phyloP scores from a whole-genome alignment of 2,113 vertebrate species.

The Corythoichthys haematopterus region DNA sequence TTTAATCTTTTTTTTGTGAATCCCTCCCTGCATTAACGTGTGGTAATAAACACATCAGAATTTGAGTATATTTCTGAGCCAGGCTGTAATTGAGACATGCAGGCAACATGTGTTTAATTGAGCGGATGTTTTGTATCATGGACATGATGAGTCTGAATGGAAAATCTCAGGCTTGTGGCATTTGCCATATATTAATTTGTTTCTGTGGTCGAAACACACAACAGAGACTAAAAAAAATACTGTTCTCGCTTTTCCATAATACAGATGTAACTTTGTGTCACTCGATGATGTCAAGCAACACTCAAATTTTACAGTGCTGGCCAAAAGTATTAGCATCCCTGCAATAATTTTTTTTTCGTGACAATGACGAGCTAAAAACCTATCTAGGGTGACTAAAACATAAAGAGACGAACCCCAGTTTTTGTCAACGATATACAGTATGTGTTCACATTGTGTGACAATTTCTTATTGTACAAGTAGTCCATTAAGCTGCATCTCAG shows the following conservation, averaged over 20 bases:
- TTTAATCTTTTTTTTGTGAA: not conserved
- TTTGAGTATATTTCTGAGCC: slow-evolving; percentile 20
- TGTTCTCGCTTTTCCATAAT: slow-evolving; percentile 37
- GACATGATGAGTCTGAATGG: slow-evolving; percentile 7
- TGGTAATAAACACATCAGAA: slow-evolving; percentile 9
- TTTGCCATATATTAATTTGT: slow-evolving; percentile 23
- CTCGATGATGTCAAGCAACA: slow-evolving; percentile 11
- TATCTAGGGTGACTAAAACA: too few relatives aligned
- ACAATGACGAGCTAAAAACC: too few relatives aligned
- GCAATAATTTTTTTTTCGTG: too few relatives aligned
- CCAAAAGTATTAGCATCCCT: too few relatives aligned
- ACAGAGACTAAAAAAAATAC: slow-evolving; percentile 38
- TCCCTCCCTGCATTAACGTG: slow-evolving; percentile 13
- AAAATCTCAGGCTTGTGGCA: not conserved
- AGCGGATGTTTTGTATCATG: slow-evolving; percentile 59
- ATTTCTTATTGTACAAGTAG: too few relatives aligned
- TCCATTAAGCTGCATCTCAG: too few relatives aligned
- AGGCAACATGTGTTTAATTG: slow-evolving; percentile 53
- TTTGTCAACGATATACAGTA: too few relatives aligned
- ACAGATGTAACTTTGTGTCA: slow-evolving; percentile 20
- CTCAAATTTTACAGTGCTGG: not conserved
- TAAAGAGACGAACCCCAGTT: too few relatives aligned
- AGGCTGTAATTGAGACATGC: slow-evolving; percentile 54
- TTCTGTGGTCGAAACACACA: slow-evolving; percentile 35
- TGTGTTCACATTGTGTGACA: too few relatives aligned